These are phyloP conservation scores for Germaria angustata DNA, from an alignment of 2,888 invertebrate species.

Conservation along the genomic window DNA sequence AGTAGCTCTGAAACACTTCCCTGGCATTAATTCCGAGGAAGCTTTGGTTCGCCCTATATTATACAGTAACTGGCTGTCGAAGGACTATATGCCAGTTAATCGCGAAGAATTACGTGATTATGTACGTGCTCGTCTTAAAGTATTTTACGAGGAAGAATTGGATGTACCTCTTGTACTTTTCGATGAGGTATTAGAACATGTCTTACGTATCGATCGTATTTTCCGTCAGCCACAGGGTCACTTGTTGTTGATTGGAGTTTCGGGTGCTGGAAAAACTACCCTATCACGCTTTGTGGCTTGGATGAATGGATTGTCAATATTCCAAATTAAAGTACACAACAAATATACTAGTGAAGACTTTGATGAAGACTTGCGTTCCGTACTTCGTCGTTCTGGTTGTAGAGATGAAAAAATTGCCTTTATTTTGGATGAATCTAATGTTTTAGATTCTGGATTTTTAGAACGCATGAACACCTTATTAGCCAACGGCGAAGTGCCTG, in stretches of 20 bases:
- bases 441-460: slow-evolving; percentile 98
- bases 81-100: slow-evolving; percentile 98
- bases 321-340: slow-evolving; percentile 99
- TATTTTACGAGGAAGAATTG: slow-evolving; percentile 99
- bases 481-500: slow-evolving; percentile 98
- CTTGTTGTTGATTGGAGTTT: slow-evolving; percentile 97
- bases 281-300: slow-evolving; percentile 99
- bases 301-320: slow-evolving; percentile 99
- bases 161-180: slow-evolving; percentile 99
- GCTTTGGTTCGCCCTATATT: slow-evolving; percentile 96
- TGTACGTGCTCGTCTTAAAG: slow-evolving; percentile 97
- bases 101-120: slow-evolving; percentile 97
- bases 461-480: slow-evolving; percentile 99
- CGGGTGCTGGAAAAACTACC: slow-evolving; percentile 99
- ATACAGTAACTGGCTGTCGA: slow-evolving; percentile 99
- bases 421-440: slow-evolving; percentile 99
- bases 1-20: slow-evolving; percentile 96
- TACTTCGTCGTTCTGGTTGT: slow-evolving; percentile 91
- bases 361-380: slow-evolving; percentile 97
- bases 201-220: slow-evolving; percentile 98
- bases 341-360: slow-evolving; percentile 99
- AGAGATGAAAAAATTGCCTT: slow-evolving; percentile 99
- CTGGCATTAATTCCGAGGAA: slow-evolving; percentile 90
- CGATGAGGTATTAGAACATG: slow-evolving; percentile 99
- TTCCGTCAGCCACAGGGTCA: slow-evolving; percentile 99